These are phyloP conservation scores for Larimichthys polyactis DNA, from an alignment of 2,113 vertebrate species.

Conservation along the genomic window DNA sequence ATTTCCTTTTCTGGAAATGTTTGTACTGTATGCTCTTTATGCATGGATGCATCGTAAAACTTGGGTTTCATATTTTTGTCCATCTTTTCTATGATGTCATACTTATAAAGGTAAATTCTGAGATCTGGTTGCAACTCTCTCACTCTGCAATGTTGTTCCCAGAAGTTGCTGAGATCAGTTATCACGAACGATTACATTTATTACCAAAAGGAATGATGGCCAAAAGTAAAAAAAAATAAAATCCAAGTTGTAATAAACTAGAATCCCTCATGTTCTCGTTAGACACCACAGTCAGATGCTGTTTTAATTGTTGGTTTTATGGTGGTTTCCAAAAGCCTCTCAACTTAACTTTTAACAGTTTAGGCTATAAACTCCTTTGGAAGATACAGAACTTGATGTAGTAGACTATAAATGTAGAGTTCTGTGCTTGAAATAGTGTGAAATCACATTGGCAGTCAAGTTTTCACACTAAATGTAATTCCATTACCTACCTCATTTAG, in stretches of 20 bases:
- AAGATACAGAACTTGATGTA: neutral
- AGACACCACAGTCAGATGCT: constrained; percentile 4
- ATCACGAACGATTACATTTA: neutral
- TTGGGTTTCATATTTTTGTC: neutral
- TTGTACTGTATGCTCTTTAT: neutral
- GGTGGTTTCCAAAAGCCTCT: neutral
- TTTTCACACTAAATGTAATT: neutral
- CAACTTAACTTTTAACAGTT: neutral
- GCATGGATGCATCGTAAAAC: neutral
- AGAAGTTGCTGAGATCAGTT: neutral
- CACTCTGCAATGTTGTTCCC: neutral
- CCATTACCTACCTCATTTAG: neutral
- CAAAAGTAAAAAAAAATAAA: neutral
- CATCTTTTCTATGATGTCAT: neutral
- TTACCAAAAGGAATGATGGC: neutral
- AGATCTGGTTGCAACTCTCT: neutral
- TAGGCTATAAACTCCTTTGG: neutral
- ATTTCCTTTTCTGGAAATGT: neutral
- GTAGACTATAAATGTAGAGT: neutral
- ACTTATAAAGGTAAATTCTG: neutral
- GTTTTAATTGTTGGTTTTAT: constrained; percentile 32
- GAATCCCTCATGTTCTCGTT: constrained; percentile 8
- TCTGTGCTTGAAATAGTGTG: neutral
- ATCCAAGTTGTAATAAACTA: constrained; percentile 1
- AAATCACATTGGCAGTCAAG: neutral